phyloP scores from a whole-genome alignment of 1,140 invertebrate species.

The Carposina sasakii region DNA sequence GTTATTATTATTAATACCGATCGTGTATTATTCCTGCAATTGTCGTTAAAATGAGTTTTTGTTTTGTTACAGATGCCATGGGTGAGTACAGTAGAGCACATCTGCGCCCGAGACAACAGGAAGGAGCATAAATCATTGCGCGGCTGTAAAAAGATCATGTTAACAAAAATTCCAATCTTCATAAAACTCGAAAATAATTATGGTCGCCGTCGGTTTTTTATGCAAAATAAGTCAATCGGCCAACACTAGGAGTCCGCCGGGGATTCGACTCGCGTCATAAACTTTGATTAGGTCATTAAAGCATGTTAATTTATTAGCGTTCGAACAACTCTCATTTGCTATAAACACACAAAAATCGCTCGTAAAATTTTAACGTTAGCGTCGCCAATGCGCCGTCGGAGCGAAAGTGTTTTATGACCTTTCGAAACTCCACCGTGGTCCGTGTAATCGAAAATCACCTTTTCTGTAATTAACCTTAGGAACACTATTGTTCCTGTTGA shows the following conservation, averaged over 20 bases:
- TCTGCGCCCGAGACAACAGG: slow-evolving; percentile 29
- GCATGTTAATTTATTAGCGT: slow-evolving; percentile 67
- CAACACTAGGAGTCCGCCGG: slow-evolving; percentile 65
- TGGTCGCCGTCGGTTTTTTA: slow-evolving; percentile 35
- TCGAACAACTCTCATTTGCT: slow-evolving; percentile 53
- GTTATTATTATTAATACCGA: too few species aligned
- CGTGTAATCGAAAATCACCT: slow-evolving; percentile 60
- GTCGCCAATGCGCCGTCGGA: slow-evolving; percentile 22
- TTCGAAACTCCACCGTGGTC: slow-evolving; percentile 25
- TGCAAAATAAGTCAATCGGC: slow-evolving; percentile 64
- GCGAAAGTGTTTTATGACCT: slow-evolving; percentile 31
- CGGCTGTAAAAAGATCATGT: slow-evolving; percentile 47
- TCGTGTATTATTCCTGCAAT: too few species aligned
- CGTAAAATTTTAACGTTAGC: slow-evolving; percentile 37
- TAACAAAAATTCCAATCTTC: slow-evolving; percentile 70
- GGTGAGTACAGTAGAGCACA: slow-evolving; percentile 65
- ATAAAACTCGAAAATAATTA: slow-evolving; percentile 70
- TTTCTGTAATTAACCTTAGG: slow-evolving; percentile 36
- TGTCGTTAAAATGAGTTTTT: slow-evolving; percentile 29
- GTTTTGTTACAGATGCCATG: slow-evolving; percentile 77
- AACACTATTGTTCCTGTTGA: too few species aligned
- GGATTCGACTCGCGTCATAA: slow-evolving; percentile 70
- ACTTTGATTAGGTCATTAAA: slow-evolving; percentile 73
- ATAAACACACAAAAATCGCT: slow-evolving; percentile 45
- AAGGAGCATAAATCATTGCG: slow-evolving; percentile 52